Conservation (phyloP, 2,888 invertebrate genomes). For the Euzophera pinguis region DNA sequence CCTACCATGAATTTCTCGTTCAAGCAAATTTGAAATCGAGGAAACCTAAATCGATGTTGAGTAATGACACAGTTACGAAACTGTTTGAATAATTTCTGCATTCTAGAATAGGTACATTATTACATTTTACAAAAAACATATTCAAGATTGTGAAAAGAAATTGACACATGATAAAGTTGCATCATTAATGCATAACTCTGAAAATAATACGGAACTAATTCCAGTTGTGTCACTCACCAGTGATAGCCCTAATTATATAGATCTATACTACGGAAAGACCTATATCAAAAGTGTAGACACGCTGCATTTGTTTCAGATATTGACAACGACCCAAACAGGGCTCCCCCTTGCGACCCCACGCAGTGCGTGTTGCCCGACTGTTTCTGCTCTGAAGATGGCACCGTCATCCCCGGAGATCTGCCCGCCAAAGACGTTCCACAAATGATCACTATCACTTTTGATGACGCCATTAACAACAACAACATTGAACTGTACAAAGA, state of each 20-base stretch:
- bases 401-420: constrained; percentile 90
- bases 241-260: no score
- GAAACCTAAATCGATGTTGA: constrained; percentile 15
- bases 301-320: constrained; percentile 86
- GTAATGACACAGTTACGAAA: constrained; percentile 14
- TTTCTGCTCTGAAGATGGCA: constrained; percentile 96
- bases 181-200: constrained; percentile 11
- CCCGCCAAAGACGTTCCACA: constrained; percentile 93
- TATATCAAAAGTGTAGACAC: no score
- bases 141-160: background rate
- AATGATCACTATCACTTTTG: constrained; percentile 96
- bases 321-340: constrained; percentile 95
- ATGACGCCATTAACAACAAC: constrained; percentile 96
- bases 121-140: background rate
- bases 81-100: constrained; percentile 12
- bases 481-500: constrained; percentile 96
- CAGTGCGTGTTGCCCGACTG: constrained; percentile 95
- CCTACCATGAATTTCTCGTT: constrained; percentile 19
- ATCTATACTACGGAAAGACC: no score
- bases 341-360: constrained; percentile 91
- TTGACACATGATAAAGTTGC: background rate
- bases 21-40: constrained; percentile 16
- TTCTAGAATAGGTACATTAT: background rate
- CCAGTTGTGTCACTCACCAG: no score
- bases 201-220: no score